Conservation (phyloP, 2,888 invertebrate species). For the Pyrrhosoma nymphula region DNA sequence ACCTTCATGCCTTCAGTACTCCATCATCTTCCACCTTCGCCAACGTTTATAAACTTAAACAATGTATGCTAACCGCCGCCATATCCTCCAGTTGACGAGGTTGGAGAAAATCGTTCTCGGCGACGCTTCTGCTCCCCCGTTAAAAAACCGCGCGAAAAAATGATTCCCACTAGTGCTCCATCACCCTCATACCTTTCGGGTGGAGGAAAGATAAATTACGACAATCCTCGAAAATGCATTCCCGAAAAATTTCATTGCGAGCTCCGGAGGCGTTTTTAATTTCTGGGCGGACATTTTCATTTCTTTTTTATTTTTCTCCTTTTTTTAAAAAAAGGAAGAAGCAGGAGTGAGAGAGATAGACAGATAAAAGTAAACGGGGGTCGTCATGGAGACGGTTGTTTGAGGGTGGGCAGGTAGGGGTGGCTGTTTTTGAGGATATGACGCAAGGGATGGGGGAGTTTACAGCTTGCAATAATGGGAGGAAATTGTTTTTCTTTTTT, state of each 20-base stretch:
- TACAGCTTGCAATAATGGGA: not conserved
- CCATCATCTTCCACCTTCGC: not conserved
- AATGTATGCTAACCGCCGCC: not conserved
- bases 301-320: not conserved
- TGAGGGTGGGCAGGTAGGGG: not conserved
- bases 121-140: not conserved
- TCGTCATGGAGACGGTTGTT: not conserved
- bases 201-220: not conserved
- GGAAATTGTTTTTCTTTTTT: not conserved
- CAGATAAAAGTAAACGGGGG: not conserved
- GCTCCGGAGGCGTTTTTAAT: slow-evolving; percentile 18
- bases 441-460: not conserved
- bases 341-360: not conserved
- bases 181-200: not conserved
- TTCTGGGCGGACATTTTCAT: not conserved
- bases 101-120: not conserved
- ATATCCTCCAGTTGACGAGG: not conserved
- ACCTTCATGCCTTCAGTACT: not conserved
- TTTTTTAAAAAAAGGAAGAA: no score
- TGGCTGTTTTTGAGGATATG: no score
- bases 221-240: slow-evolving; percentile 20
- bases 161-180: not conserved
- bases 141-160: not conserved
- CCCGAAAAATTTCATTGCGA: slow-evolving; percentile 15
- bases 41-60: not conserved